These are phyloP conservation scores for Macroramphosus scolopax DNA, from an alignment of 2,797 vertebrate species.

Conservation along the genomic window DNA sequence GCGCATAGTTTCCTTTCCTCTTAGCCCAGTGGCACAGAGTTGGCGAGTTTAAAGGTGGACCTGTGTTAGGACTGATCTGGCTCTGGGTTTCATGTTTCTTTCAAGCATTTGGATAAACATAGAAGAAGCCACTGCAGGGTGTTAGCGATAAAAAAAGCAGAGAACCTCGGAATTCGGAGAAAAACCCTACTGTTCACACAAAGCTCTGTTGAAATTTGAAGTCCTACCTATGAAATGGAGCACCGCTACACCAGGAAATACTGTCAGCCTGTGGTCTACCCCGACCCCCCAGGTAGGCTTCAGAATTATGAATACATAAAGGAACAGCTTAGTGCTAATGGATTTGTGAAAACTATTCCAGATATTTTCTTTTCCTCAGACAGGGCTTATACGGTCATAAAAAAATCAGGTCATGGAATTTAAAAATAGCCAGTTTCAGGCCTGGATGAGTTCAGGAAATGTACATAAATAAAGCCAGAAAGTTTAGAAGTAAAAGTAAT, in stretches of 20 bases:
- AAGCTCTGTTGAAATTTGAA: constrained; percentile 11
- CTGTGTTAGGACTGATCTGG: neutral
- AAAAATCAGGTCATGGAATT: no score
- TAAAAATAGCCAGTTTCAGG: no score
- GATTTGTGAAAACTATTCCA: no score
- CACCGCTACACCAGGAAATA: constrained; percentile 34
- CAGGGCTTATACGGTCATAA: no score
- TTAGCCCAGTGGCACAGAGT: constrained; percentile 18
- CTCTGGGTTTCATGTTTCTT: neutral
- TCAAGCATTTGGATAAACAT: constrained; percentile 7
- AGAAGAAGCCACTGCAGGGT: neutral
- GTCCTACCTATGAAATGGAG: constrained; percentile 56
- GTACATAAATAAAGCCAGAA: no score
- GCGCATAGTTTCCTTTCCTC: constrained; percentile 11
- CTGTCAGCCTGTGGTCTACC: constrained; percentile 19
- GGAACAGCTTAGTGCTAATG: no score
- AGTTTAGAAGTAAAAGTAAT: no score
- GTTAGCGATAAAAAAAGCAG: constrained; percentile 2
- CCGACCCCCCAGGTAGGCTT: constrained; percentile 50
- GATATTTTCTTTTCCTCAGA: no score
- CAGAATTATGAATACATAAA: constrained; percentile 8
- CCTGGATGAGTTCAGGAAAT: no score
- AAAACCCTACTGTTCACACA: constrained; percentile 3
- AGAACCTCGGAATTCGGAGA: constrained; percentile 14
- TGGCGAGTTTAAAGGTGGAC: neutral